Conservation (phyloP, 2,888 invertebrate genomes). For the Apantesis nais region DNA sequence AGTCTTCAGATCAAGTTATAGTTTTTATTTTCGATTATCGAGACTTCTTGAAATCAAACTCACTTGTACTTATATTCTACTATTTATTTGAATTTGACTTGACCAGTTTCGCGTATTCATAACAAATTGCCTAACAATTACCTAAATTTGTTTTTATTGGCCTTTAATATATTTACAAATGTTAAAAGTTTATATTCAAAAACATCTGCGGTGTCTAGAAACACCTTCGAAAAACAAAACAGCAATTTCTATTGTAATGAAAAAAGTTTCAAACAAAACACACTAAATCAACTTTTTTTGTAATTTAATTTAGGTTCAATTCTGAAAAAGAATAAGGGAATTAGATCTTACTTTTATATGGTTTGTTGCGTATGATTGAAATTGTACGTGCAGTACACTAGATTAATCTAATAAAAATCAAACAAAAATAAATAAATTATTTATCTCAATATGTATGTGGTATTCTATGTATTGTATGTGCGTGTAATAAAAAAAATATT, state of each 20-base stretch:
- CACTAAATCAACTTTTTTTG: slow-evolving; percentile 2
- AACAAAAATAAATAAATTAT: no score
- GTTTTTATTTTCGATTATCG: no score
- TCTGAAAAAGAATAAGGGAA: slow-evolving; percentile 12
- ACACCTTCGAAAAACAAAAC: not conserved
- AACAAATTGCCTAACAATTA: no score
- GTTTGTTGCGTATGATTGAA: not conserved
- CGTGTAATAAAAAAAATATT: no score
- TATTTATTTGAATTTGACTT: no score
- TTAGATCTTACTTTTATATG: not conserved
- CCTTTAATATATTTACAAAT: not conserved
- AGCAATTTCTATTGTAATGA: slow-evolving; percentile 17
- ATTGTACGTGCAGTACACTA: not conserved
- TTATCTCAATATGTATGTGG: no score
- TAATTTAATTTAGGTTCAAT: not conserved
- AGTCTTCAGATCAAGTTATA: no score
- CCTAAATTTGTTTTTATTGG: no score
- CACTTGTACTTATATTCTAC: no score
- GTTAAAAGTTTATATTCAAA: not conserved
- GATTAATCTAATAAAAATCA: not conserved
- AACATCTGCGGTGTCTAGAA: not conserved
- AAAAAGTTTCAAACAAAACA: slow-evolving; percentile 17
- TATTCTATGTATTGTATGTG: no score
- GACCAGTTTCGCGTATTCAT: no score
- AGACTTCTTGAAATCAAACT: no score